phyloP scores from a whole-genome alignment of 2,797 vertebrate species.

The Cossypha caffra region DNA sequence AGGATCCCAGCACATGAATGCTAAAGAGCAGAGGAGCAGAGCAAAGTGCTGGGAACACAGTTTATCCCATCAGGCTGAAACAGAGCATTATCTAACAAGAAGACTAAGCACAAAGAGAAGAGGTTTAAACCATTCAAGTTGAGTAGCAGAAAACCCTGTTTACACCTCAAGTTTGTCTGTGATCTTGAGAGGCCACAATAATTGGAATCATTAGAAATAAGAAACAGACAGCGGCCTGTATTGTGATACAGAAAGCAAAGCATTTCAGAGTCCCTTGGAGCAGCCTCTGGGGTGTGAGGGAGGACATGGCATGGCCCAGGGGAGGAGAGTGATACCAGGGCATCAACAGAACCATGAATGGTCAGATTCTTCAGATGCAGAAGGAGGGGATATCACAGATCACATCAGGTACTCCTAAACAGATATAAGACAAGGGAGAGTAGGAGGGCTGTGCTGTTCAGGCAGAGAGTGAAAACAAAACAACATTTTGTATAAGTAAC shows the following conservation, averaged over 20 bases:
- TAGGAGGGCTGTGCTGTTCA: background rate
- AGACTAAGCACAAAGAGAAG: background rate
- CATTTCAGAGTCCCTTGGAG: background rate
- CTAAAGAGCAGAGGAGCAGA: background rate
- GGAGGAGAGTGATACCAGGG: background rate
- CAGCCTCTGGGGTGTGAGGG: background rate
- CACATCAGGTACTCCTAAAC: background rate
- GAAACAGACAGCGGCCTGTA: background rate
- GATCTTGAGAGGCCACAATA: slow-evolving; percentile 2
- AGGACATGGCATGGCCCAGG: background rate
- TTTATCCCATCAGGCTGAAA: slow-evolving; percentile 14
- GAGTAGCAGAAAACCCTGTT: background rate
- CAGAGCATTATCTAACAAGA: background rate
- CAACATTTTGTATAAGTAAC: background rate
- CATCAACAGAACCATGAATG: background rate
- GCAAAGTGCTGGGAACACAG: background rate
- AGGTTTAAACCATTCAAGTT: background rate
- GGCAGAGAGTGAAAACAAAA: background rate
- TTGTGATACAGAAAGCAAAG: background rate
- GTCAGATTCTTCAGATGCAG: background rate
- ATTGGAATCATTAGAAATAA: background rate
- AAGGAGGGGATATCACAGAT: background rate
- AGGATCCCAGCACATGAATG: background rate
- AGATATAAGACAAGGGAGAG: background rate
- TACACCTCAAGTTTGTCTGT: background rate